Base-by-base conservation (phyloP, 2,888 invertebrate genomes). In the Pyralis farinalis region DNA sequence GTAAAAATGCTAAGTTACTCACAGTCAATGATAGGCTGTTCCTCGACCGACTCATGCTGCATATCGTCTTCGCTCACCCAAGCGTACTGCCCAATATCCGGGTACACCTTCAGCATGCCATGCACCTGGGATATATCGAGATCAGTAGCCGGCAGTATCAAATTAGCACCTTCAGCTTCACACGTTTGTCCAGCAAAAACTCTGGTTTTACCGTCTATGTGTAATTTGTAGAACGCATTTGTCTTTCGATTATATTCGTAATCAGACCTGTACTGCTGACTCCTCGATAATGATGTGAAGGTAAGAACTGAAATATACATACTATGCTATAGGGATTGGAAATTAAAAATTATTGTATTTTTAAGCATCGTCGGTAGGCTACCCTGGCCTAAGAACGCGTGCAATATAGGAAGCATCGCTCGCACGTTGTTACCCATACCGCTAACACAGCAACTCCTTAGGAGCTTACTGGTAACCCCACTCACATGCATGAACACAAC, bases 171-270 rank as follows among this genome's bases (percentile, higher is more conserved):
- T 43, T 75, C 74, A 0, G 39, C 10, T 1, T 35, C 10, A 42
- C 75, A 75, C 0, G 50, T 9, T 0, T 5, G 7, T 1, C 34
- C 16, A 1, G 67, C 62, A 1, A 1, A 7, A 1, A 1, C 1
- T 1, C 21, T 34, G 0, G 3, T 5, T 1, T 12, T 41, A 0
- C 21, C 6, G 9, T 66, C 68, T 6, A 55, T 55, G 37, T 75
- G 73, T 0, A 75, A 44, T 35, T 75, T 75, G 49, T 71, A 75
- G 44, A 65, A 75, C 0, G 69, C 63, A 30, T 69, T 55, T 1
- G 65, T 53, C 12, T 49, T 52, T 7, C 39, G 27, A 31, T 59
- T 62, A 46, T 69, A 75, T 0, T 39, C 51, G 37, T 75, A 75
- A 42, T 75, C 75, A 0, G 37, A 37, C 1, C 73, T 56, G 35